Evolutionary conservation across 2,113 vertebrate genomes (phyloP).

Genomic region (Prolemur simus): DNA sequence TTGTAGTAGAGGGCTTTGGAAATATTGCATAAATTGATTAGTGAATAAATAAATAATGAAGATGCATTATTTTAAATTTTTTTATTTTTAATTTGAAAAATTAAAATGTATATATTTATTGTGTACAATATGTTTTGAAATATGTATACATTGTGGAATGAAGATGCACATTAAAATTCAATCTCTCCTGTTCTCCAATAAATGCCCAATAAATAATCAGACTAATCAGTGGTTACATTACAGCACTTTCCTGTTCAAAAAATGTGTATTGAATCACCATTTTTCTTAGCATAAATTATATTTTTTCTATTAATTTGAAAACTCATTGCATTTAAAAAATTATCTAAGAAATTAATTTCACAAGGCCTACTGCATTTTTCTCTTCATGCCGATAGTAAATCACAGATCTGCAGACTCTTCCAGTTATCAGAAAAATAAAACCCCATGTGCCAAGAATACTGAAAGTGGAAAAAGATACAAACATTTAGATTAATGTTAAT

Average conservation of each 20-base stretch:
- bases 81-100: neutral
- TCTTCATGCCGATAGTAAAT: neutral
- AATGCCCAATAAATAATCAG: neutral
- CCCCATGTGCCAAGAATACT: neutral
- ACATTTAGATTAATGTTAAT: neutral
- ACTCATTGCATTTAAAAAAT: neutral
- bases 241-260: neutral
- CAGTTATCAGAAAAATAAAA: neutral
- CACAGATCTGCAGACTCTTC: neutral
- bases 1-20: neutral
- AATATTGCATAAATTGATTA: neutral
- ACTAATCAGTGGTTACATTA: neutral
- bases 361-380: neutral
- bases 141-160: neutral
- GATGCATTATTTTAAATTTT: neutral
- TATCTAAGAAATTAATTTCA: neutral
- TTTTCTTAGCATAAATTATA: neutral
- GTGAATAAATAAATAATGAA: neutral
- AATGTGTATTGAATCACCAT: neutral
- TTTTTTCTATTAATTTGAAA: conserved; percentile 12
- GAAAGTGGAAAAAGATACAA: neutral
- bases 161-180: neutral
- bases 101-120: neutral
- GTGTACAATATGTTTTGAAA: neutral
- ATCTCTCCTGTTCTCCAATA: neutral